Conservation (phyloP, 1,140 invertebrate genomes). For the Eueides isabella region DNA sequence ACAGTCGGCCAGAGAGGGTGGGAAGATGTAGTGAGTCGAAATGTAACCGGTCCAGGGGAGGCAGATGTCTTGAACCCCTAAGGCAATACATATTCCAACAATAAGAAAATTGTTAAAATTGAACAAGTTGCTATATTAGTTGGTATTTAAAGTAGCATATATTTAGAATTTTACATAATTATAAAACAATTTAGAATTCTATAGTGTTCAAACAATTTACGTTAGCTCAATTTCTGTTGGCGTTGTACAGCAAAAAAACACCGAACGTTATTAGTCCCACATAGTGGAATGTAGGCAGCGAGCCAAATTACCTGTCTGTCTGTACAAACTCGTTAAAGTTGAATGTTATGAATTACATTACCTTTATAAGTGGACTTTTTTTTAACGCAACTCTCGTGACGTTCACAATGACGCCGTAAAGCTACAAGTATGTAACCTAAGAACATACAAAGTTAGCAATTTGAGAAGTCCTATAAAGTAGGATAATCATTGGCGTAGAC, state of each 20-base stretch:
- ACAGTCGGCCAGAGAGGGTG: constrained; percentile 66
- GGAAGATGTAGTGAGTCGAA: constrained; percentile 71
- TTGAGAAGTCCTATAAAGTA: constrained; percentile 26
- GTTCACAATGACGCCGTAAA: constrained; percentile 11
- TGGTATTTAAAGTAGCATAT: constrained; percentile 33
- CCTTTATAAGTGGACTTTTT: constrained; percentile 33
- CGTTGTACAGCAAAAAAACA: constrained; percentile 54
- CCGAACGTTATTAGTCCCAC: constrained; percentile 50
- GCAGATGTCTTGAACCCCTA: constrained; percentile 76
- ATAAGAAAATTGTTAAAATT: constrained; percentile 71
- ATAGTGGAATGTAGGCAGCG: constrained; percentile 63
- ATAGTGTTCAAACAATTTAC: constrained; percentile 31
- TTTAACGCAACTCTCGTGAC: background rate
- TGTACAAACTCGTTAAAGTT: constrained; percentile 46
- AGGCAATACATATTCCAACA: constrained; percentile 73
- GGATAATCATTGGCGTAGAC: constrained; percentile 28
- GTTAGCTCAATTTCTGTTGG: constrained; percentile 61
- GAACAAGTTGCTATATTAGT: constrained; percentile 35
- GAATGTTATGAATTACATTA: constrained; percentile 57
- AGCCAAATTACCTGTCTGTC: constrained; percentile 62
- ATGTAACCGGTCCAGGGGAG: constrained; percentile 77
- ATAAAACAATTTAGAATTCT: background rate
- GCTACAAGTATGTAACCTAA: background rate
- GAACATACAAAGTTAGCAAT: constrained; percentile 13
- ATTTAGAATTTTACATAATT: background rate